Percentiles rank a stretch among this genome's conserved stretches.
Conservation (phyloP, 2,888 invertebrate species). For the Ectemnius cavifrons region DNA sequence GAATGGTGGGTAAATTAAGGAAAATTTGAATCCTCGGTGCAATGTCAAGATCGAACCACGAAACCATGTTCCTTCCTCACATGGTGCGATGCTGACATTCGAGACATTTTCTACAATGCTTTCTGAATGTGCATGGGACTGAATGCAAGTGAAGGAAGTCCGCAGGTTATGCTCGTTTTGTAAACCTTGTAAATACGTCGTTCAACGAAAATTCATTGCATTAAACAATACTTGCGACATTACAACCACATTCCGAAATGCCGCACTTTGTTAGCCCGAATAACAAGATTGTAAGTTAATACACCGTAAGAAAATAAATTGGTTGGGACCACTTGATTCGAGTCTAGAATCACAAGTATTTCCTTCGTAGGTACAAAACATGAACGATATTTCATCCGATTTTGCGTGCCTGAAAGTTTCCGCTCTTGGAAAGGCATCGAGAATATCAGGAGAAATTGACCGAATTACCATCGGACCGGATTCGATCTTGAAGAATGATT, state of each 20-base stretch:
- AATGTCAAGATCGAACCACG: conserved; percentile 20
- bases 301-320: conserved; percentile 8
- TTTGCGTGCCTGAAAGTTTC: conserved; percentile 81
- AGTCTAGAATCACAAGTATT: not conserved
- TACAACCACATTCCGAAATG: conserved; percentile 41
- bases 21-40: conserved; percentile 3
- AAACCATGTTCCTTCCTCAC: not conserved
- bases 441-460: conserved; percentile 79
- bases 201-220: conserved; percentile 24
- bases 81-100: conserved; percentile 13
- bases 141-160: conserved; percentile 22
- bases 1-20: conserved; percentile 14
- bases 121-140: conserved; percentile 9
- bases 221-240: conserved; percentile 13
- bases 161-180: conserved; percentile 28
- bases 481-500: conserved; percentile 64
- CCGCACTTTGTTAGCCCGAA: conserved; percentile 53
- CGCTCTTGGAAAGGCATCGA: conserved; percentile 81
- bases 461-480: conserved; percentile 81
- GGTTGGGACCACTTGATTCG: not conserved
- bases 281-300: conserved; percentile 49
- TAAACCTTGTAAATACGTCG: conserved; percentile 31
- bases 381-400: conserved; percentile 70
- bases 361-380: conserved; percentile 27
- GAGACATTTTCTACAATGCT: not conserved